Conservation (phyloP, 2,888 invertebrate species). For the Luperina testacea region DNA sequence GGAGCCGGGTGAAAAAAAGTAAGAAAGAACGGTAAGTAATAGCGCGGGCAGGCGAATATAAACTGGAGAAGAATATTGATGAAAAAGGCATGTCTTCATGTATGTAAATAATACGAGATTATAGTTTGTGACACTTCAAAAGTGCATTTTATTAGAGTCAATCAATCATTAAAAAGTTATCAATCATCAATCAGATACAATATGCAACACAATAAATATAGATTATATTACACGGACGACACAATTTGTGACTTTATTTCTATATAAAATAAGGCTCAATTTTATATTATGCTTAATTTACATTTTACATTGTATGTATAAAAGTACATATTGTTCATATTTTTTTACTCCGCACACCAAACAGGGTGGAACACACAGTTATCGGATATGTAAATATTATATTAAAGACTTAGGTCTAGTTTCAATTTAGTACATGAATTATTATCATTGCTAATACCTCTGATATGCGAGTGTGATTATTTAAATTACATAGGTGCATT, state of each 20-base stretch:
- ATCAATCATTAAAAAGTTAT: slow-evolving; percentile 83
- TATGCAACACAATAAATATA: slow-evolving; percentile 82
- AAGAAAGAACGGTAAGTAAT: not conserved
- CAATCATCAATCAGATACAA: slow-evolving; percentile 67
- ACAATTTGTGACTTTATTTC: slow-evolving; percentile 68
- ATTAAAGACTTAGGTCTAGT: too few relatives aligned
- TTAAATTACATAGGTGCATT: not conserved
- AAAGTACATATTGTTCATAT: slow-evolving; percentile 13
- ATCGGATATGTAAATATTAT: not conserved
- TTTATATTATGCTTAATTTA: slow-evolving; percentile 55
- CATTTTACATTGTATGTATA: slow-evolving; percentile 41
- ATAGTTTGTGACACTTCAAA: slow-evolving; percentile 83
- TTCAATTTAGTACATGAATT: not conserved
- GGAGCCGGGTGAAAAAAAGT: not conserved
- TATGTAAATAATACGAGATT: slow-evolving; percentile 49
- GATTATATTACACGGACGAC: slow-evolving; percentile 75
- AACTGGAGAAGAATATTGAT: not conserved
- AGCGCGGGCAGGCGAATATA: not conserved
- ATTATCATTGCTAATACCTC: not conserved
- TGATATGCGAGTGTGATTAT: not conserved
- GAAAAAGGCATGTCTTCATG: not conserved
- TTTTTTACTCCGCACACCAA: slow-evolving; percentile 29
- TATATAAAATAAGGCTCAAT: slow-evolving; percentile 59
- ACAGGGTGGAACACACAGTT: slow-evolving; percentile 50
- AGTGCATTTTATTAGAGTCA: slow-evolving; percentile 87